Percentiles rank a stretch among this genome's conserved stretches.
These are phyloP conservation scores for Drosophila aff. DNA, from an alignment of 1,140 invertebrate species.

Conservation along the genomic window DNA sequence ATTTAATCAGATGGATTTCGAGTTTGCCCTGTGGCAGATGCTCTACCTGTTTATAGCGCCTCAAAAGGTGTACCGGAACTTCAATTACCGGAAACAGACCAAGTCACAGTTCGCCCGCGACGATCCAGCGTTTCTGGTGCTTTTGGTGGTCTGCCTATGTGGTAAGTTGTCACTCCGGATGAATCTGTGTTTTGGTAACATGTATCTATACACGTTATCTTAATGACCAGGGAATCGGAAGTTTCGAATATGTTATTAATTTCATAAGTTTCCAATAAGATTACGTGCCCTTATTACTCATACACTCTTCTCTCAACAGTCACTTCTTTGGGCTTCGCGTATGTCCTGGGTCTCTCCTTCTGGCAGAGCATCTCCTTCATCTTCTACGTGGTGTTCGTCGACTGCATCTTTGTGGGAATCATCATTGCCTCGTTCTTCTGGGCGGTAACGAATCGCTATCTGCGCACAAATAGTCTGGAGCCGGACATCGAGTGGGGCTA, in stretches of 20 bases:
- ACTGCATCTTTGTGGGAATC: constrained; percentile 95
- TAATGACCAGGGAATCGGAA: neutral
- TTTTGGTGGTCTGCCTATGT: constrained; percentile 94
- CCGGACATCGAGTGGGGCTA: constrained; percentile 99
- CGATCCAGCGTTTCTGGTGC: constrained; percentile 98
- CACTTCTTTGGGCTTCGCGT: constrained; percentile 95
- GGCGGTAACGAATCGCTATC: constrained; percentile 93
- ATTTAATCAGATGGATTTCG: constrained; percentile 99
- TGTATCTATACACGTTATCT: neutral
- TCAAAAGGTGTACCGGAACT: constrained; percentile 99
- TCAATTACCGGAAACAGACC: constrained; percentile 99
- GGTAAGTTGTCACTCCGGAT: constrained; percentile 86
- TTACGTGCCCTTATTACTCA: constrained; percentile 1
- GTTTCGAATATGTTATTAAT: neutral
- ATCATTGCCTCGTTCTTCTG: constrained; percentile 96
- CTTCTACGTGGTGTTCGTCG: constrained; percentile 96
- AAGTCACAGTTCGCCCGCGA: constrained; percentile 99
- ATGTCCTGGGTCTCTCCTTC: constrained; percentile 92
- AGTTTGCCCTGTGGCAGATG: constrained; percentile 99
- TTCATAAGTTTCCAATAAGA: constrained; percentile 17
- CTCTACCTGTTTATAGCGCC: constrained; percentile 97
- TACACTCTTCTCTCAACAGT: constrained; percentile 86
- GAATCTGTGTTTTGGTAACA: neutral
- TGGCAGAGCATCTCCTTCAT: constrained; percentile 94
- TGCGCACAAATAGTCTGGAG: constrained; percentile 89